phyloP scores from a whole-genome alignment of 2,797 vertebrate genomes.

The Takifugu ocellatus region DNA sequence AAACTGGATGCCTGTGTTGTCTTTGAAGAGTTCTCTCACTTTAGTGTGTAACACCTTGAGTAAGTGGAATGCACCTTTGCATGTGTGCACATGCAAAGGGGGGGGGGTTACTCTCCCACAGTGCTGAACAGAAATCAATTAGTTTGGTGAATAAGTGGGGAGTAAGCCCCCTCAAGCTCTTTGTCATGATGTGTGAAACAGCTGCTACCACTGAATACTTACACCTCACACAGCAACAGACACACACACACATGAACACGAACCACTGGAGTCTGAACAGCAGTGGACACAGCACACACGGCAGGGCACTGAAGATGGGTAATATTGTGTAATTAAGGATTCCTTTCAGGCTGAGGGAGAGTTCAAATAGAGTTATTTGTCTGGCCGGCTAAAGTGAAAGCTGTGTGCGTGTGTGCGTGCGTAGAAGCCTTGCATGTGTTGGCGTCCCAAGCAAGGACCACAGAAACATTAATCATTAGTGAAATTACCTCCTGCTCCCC shows the following conservation, averaged over 20 bases:
- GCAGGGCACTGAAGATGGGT: slow-evolving; percentile 92
- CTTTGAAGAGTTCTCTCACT: slow-evolving; percentile 14
- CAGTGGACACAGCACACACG: slow-evolving; percentile 77
- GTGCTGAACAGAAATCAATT: slow-evolving; percentile 83
- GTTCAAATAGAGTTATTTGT: slow-evolving; percentile 99
- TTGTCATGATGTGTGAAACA: slow-evolving; percentile 83
- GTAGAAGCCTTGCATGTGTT: slow-evolving; percentile 69
- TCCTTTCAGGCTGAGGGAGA: slow-evolving; percentile 98
- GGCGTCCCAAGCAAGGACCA: slow-evolving; percentile 87
- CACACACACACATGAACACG: slow-evolving; percentile 43
- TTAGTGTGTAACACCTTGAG: slow-evolving; percentile 57
- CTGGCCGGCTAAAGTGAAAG: slow-evolving; percentile 73
- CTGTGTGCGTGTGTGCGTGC: slow-evolving; percentile 50
- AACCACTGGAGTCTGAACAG: slow-evolving; percentile 57
- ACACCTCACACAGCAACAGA: slow-evolving; percentile 63
- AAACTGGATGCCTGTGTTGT: slow-evolving; percentile 49
- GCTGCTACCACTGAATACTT: slow-evolving; percentile 90
- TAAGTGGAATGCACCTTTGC: slow-evolving; percentile 55
- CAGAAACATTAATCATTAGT: slow-evolving; percentile 93
- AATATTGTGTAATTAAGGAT: slow-evolving; percentile 99
- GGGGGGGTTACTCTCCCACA: slow-evolving; percentile 72
- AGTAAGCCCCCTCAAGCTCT: slow-evolving; percentile 68
- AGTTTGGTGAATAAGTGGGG: slow-evolving; percentile 75
- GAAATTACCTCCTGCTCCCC: slow-evolving; percentile 87
- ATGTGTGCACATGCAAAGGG: slow-evolving; percentile 33